phyloP scores from a whole-genome alignment of 1,140 invertebrate genomes.

The Lasioglossum baleicum region DNA sequence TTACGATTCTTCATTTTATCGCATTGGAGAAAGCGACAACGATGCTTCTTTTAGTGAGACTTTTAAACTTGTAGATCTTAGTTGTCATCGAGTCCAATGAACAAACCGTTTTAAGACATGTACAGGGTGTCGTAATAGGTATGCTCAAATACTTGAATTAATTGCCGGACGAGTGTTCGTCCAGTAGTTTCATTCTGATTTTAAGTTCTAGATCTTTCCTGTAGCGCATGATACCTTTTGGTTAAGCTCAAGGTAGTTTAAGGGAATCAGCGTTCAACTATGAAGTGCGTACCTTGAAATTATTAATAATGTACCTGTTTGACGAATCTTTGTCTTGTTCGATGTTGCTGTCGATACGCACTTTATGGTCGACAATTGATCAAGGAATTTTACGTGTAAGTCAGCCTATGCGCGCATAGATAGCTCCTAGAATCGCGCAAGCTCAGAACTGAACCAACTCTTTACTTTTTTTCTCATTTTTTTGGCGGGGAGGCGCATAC shows the following conservation, averaged over 20 bases:
- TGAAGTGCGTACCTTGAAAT: slow-evolving; percentile 17
- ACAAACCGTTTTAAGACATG: slow-evolving; percentile 53
- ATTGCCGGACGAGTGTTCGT: slow-evolving; percentile 12
- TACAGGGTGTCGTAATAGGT: slow-evolving; percentile 58
- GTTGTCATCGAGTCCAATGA: slow-evolving; percentile 24
- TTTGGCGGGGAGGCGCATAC: not conserved
- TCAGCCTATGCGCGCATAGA: not conserved
- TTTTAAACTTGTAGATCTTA: slow-evolving; percentile 51
- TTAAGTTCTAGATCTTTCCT: slow-evolving; percentile 1
- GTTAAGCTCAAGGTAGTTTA: slow-evolving; percentile 32
- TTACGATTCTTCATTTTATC: not conserved
- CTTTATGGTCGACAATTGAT: slow-evolving; percentile 15
- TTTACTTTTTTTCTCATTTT: slow-evolving; percentile 1
- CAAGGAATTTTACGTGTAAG: not conserved
- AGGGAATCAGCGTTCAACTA: not conserved
- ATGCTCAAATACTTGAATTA: slow-evolving; percentile 51
- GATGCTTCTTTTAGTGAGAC: slow-evolving; percentile 38
- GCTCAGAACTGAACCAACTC: slow-evolving; percentile 19
- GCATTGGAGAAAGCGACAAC: not conserved
- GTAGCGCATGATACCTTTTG: not conserved
- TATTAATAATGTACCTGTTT: slow-evolving; percentile 22
- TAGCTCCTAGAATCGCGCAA: not conserved
- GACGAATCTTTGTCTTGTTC: not conserved
- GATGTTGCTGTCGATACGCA: not conserved
- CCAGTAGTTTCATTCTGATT: slow-evolving; percentile 9